phyloP scores from a whole-genome alignment of 64 coral and sea anemone species.

The Orbicella faveolata region DNA sequence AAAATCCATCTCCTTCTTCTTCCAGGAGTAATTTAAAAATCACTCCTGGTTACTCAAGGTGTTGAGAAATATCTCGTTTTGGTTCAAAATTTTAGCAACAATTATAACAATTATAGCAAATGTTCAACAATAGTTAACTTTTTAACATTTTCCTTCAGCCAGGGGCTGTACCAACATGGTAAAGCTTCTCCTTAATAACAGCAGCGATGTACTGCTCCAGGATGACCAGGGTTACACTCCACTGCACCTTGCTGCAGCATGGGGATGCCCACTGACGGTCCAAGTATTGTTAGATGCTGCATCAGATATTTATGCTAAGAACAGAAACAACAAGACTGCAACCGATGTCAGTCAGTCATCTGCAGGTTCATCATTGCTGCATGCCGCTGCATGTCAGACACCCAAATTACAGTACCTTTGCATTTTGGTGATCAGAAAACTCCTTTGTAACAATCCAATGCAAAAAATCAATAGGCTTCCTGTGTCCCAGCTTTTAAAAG shows the following conservation, averaged over 20 bases:
- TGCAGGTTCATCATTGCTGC: not conserved
- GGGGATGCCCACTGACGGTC: not conserved
- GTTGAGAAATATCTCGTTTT: no score
- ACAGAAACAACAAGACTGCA: not conserved
- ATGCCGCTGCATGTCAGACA: not conserved
- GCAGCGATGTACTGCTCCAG: not conserved
- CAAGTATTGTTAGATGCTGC: not conserved
- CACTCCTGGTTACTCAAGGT: no score
- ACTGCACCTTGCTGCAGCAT: not conserved
- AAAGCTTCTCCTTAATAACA: not conserved
- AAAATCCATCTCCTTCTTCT: no score
- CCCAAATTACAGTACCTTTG: not conserved
- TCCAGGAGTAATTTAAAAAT: no score
- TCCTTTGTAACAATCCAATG: not conserved
- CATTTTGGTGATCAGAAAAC: not conserved
- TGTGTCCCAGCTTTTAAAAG: not conserved
- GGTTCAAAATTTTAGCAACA: no score
- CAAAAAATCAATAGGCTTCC: not conserved
- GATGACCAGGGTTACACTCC: not conserved
- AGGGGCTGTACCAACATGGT: not conserved
- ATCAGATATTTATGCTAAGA: not conserved
- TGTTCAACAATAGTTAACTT: not conserved
- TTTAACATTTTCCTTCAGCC: not conserved
- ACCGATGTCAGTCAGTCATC: not conserved
- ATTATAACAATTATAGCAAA: no score